These are phyloP conservation scores for Drosophila niveifrons DNA, from an alignment of 2,888 invertebrate species.

Conservation along the genomic window DNA sequence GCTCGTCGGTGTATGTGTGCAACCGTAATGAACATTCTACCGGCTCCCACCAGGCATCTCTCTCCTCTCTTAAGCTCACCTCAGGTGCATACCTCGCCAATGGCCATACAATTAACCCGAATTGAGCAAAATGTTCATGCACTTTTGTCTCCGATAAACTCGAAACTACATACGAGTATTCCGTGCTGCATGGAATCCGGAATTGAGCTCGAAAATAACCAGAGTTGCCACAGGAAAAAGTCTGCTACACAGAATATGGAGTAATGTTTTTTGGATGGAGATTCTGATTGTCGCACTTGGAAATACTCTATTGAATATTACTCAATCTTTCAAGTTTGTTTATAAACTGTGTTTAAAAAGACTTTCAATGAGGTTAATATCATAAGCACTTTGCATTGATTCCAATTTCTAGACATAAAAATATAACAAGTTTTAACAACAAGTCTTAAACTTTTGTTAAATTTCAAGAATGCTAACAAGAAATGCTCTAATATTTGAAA, in stretches of 20 bases:
- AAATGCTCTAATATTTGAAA: too few relatives aligned
- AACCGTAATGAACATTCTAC: constrained; percentile 36
- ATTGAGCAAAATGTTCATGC: constrained; percentile 69
- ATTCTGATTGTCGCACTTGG: background rate
- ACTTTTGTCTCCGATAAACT: constrained; percentile 64
- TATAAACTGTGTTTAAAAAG: background rate
- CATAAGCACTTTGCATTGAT: background rate
- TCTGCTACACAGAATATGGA: background rate
- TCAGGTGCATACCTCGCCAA: background rate
- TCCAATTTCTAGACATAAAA: too few relatives aligned
- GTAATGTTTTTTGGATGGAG: background rate
- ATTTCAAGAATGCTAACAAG: too few relatives aligned
- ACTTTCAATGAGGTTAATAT: too few relatives aligned
- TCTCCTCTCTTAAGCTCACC: constrained; percentile 2
- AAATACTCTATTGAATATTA: background rate
- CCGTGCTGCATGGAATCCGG: constrained; percentile 20
- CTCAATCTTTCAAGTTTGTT: background rate
- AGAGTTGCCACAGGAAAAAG: constrained; percentile 5
- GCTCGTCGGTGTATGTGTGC: constrained; percentile 23
- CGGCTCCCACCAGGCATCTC: background rate
- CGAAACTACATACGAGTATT: constrained; percentile 24
- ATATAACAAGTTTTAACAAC: too few relatives aligned
- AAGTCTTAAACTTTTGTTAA: too few relatives aligned
- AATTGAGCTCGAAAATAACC: constrained; percentile 42
- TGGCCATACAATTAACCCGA: constrained; percentile 76